Evolutionary conservation across 2,797 vertebrate species (phyloP).

Genomic region (Chromobotia macracanthus): DNA sequence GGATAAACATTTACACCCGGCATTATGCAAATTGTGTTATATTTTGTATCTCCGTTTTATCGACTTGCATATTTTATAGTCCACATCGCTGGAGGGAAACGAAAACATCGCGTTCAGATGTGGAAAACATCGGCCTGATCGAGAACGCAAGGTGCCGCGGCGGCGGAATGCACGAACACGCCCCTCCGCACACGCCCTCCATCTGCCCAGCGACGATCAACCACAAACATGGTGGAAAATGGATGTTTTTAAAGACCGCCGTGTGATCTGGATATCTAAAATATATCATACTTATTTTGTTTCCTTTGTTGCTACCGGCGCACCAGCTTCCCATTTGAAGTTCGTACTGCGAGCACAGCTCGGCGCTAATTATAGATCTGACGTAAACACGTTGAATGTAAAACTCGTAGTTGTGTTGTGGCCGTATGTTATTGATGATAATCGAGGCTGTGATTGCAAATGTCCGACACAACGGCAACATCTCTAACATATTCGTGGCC

Average conservation of each 20-base stretch:
- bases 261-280: not conserved
- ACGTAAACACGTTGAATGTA: conserved; percentile 16
- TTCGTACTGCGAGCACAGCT: not conserved
- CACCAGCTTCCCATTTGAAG: not conserved
- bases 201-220: conserved; percentile 57
- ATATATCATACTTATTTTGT: conserved; percentile 1
- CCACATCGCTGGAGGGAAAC: not conserved
- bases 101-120: conserved; percentile 19
- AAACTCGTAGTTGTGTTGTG: not conserved
- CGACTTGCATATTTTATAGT: not conserved
- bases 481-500: not conserved
- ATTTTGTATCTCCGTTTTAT: not conserved
- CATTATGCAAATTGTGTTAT: not conserved
- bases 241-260: not conserved
- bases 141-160: conserved; percentile 73
- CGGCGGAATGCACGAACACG: conserved; percentile 76
- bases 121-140: conserved; percentile 40
- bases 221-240: not conserved
- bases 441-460: not conserved
- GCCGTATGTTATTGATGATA: not conserved
- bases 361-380: conserved; percentile 27
- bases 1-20: not conserved
- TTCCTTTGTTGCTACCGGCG: not conserved
- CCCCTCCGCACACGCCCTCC: conserved; percentile 72
- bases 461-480: conserved; percentile 21